Percentiles rank a stretch among this genome's conserved stretches.
Evolutionary conservation across 2,888 invertebrate genomes (phyloP).

Genomic region (Drosophila tanythrix): DNA sequence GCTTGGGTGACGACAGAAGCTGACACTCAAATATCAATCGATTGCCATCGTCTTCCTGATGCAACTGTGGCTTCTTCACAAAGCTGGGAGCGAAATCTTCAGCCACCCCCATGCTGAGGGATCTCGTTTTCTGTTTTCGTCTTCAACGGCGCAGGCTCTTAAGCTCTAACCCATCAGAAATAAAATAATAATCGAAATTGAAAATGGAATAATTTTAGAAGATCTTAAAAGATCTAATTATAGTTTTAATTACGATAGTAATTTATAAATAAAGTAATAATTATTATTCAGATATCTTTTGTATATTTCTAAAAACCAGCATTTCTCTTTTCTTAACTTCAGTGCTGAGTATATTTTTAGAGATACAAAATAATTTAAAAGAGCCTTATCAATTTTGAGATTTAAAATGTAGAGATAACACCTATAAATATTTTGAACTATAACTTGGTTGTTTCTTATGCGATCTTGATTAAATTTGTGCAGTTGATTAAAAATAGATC

Average conservation of each 20-base stretch:
- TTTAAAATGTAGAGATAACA: too few species aligned
- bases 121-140: slow-evolving; percentile 40
- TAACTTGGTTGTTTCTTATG: background rate
- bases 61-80: slow-evolving; percentile 98
- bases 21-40: slow-evolving; percentile 97
- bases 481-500: background rate
- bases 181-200: background rate
- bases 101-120: slow-evolving; percentile 84
- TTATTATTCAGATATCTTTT: background rate
- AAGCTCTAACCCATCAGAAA: slow-evolving; percentile 35
- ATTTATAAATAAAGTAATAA: background rate
- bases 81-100: slow-evolving; percentile 99
- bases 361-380: too few species aligned
- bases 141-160: slow-evolving; percentile 58
- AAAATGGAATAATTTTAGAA: background rate
- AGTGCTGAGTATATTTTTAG: too few species aligned
- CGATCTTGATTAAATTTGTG: background rate
- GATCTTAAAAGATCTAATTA: background rate
- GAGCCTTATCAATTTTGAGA: too few species aligned
- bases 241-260: background rate
- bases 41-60: slow-evolving; percentile 98
- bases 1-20: slow-evolving; percentile 93
- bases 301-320: background rate
- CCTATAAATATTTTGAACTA: background rate
- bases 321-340: too few species aligned